Evolutionary conservation across 2,113 vertebrate species (phyloP), one percentile per base, ranked within the genome.

Genomic region (Pitta sordida): DNA sequence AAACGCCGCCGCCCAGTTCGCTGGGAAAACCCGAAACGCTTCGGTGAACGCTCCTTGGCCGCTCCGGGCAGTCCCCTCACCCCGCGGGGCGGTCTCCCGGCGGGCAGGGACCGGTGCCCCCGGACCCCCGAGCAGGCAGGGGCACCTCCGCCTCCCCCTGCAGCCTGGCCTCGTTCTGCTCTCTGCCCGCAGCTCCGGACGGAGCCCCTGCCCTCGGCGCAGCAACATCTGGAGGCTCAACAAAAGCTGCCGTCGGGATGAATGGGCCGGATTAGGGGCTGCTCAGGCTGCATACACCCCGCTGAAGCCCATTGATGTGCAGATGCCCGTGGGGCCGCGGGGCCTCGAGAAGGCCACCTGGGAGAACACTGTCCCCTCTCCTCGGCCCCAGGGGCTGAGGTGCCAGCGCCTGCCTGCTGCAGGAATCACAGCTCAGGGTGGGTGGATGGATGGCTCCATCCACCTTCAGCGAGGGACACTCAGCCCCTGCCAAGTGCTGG

Each of bases 291-390:
- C 32, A 23, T 55, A n/a, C 36, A 22, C 15, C 49, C 55, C 10
- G 10, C 77, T 17, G 13, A 20, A 94, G 65, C 44, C 82, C 88
- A 94, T 91, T 97, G 89, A 96, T 92, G 94, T 95, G 92, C 91
- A 96, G 92, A 96, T 96, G 88, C 56, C 85, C 70, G 16, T 58
- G 86, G 83, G 91, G 91, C 88, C 88, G 1, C 64, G 34, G 36
- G 74, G 26, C 60, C 30, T 11, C 71, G 51, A 79, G 83, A 27
- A 62, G 26, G 59, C 36, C 8, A 27, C 75, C 34, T 58, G 32
- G 62, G 46, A 82, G 53, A 68, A 7, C 14, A 17, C 12, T n/a
- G 16, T 23, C 37, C 21, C 32, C 46, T 27, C 73, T 60, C 39
- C 17, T 8, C 26, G 85, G 64, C 43, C 51, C 52, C 37, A 0